Percentiles rank a stretch among this genome's conserved stretches.
phyloP scores from a whole-genome alignment of 2,888 invertebrate species.

The Sympetrum striolatum region DNA sequence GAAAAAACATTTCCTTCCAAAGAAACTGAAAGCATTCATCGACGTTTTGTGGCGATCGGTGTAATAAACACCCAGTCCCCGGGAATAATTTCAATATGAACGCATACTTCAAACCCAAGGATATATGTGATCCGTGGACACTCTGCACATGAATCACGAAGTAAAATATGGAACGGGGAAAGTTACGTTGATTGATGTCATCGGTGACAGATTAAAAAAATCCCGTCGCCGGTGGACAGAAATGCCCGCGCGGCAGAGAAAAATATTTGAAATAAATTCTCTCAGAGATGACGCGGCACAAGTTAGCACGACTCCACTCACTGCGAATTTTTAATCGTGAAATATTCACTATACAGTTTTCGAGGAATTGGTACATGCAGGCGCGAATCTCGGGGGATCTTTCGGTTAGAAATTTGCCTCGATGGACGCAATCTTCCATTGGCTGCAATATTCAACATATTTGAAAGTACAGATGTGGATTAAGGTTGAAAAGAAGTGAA shows the following conservation, averaged over 20 bases:
- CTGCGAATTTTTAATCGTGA: background rate
- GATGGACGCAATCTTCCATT: background rate
- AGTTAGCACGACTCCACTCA: background rate
- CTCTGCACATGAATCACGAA: no score
- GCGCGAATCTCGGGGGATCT: background rate
- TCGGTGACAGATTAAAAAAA: no score
- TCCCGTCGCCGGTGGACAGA: no score
- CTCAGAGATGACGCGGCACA: background rate
- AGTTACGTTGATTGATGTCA: no score
- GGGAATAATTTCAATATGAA: no score
- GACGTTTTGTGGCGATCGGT: no score
- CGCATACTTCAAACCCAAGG: no score
- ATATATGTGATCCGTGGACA: no score
- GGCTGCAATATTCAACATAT: background rate
- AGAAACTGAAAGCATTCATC: no score
- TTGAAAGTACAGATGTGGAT: background rate
- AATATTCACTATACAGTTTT: background rate
- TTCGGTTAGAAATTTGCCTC: background rate
- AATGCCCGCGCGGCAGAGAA: background rate
- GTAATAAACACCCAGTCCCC: no score
- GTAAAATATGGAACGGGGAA: no score
- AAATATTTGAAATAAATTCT: background rate
- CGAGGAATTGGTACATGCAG: background rate
- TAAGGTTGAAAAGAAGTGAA: background rate
- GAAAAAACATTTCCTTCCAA: no score